A percentile compares a stretch with the other conserved stretches of the same genome.
These are phyloP conservation scores for Chondrilla cf. caribensis DNA, from an alignment of 37 sponge, comb jelly and placozoan genomes.

Conservation along the genomic window DNA sequence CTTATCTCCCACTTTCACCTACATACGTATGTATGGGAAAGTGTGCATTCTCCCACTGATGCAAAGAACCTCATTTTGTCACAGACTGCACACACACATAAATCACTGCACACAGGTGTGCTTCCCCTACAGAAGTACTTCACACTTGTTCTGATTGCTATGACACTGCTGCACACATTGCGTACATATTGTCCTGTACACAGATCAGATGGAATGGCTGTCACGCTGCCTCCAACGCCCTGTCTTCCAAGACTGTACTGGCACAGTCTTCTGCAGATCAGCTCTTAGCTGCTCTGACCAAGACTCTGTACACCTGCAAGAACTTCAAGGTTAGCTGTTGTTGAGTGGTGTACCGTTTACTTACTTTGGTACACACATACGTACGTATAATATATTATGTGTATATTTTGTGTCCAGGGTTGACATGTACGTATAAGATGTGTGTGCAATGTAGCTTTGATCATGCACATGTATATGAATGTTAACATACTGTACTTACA, in stretches of 20 bases:
- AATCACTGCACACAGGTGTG: neutral
- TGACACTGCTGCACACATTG: no score
- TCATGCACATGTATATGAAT: no score
- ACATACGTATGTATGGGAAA: no score
- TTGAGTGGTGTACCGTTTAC: neutral
- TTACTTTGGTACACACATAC: neutral
- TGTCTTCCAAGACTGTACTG: neutral
- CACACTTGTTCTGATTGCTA: neutral
- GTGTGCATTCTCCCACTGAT: no score
- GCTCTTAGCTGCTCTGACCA: neutral
- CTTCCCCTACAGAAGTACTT: neutral
- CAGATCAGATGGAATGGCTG: conserved; percentile 12
- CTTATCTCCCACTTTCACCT: no score
- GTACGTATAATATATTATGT: no score
- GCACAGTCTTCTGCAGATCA: neutral
- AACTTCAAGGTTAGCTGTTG: conserved; percentile 17
- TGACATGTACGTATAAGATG: no score
- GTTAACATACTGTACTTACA: no score
- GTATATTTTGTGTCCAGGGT: no score
- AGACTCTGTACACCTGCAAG: conserved; percentile 4
- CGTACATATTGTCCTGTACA: neutral
- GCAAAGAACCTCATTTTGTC: no score
- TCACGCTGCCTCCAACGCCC: neutral
- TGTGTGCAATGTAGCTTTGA: no score
- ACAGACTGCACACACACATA: no score